Evolutionary conservation across 2,888 invertebrate genomes (phyloP).

Genomic region (Blomia tropicalis): DNA sequence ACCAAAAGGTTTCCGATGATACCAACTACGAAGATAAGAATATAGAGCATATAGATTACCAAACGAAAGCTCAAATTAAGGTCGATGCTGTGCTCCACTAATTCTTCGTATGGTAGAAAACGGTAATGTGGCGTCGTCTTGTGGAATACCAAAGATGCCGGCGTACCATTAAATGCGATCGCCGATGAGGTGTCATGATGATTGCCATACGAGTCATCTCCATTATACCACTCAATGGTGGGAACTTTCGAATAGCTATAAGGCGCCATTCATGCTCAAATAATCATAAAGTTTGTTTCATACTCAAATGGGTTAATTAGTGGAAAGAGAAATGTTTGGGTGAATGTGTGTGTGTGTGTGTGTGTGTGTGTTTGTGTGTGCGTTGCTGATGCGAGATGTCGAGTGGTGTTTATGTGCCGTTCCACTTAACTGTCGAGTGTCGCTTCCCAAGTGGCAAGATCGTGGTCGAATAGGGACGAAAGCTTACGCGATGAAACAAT

Average conservation of each 20-base stretch:
- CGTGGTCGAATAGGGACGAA: too few relatives aligned
- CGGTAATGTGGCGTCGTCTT: background rate
- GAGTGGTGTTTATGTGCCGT: too few relatives aligned
- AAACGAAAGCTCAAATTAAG: background rate
- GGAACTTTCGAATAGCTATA: background rate
- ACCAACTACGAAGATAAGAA: constrained; percentile 67
- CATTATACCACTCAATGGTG: background rate
- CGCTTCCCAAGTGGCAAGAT: too few relatives aligned
- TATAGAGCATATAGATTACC: constrained; percentile 56
- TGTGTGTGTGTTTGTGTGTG: too few relatives aligned
- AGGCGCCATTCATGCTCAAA: background rate
- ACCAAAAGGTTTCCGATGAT: constrained; percentile 76
- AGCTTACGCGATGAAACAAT: too few relatives aligned
- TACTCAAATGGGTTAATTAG: background rate
- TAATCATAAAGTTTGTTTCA: background rate
- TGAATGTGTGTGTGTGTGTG: too few relatives aligned
- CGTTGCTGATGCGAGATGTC: too few relatives aligned
- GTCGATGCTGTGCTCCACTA: background rate
- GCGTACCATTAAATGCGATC: background rate
- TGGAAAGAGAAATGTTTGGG: too few relatives aligned
- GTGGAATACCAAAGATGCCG: background rate
- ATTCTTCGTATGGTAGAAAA: background rate
- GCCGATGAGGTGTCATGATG: too few relatives aligned
- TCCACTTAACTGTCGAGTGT: too few relatives aligned
- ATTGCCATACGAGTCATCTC: background rate